Evolutionary conservation across 2,888 invertebrate genomes (phyloP), one percentile per base, ranked within the genome.

Genomic region (Epinotia brunnichana): DNA sequence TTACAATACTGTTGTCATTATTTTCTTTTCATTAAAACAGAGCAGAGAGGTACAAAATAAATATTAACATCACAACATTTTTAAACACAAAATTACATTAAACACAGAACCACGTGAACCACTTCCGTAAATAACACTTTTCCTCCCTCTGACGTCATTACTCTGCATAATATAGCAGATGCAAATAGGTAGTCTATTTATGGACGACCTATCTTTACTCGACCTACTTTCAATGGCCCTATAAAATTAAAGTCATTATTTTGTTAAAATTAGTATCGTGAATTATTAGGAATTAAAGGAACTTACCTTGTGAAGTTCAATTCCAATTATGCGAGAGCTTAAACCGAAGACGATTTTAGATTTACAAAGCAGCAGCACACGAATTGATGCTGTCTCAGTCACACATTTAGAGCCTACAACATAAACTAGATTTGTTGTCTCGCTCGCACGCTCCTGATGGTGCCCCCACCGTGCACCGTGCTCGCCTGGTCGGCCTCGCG

Each of bases 141-240:
- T 60, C 56, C 39, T 62, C 67, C 39, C 56, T 61, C 48, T 73
- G 72, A 68, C 72, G 72, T 73, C 72, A 68, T 62, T 68, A 69
- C 53, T 69, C 69, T 59, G 62, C 59, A 69, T 69, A 68, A 57
- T 69, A 69, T 57, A 41, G 64, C 51, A 44, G 63, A 69, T 73
- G 63, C 68, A 63, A 73, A 63, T 73, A 62, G 62, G 29, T 48
- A 21, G 39, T 44, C 57, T 73, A 69, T 73, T 73, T 63, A 69
- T 69, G 41, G 73, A 24, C 53, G 73, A 59, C 63, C 73, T 73
- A 63, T 73, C 73, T 69, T 70, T 64, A 63, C 59, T 29, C 57
- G 73, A 69, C 73, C 73, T 63, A 69, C 69, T 69, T 69, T 51
- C 63, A 57, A 56, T 68, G 63, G 62, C 68, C 51, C 63, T 69